A percentile compares a stretch with the other conserved stretches of the same genome.
Conservation (phyloP, 2,113 vertebrate genomes). For the Symphodus melops region DNA sequence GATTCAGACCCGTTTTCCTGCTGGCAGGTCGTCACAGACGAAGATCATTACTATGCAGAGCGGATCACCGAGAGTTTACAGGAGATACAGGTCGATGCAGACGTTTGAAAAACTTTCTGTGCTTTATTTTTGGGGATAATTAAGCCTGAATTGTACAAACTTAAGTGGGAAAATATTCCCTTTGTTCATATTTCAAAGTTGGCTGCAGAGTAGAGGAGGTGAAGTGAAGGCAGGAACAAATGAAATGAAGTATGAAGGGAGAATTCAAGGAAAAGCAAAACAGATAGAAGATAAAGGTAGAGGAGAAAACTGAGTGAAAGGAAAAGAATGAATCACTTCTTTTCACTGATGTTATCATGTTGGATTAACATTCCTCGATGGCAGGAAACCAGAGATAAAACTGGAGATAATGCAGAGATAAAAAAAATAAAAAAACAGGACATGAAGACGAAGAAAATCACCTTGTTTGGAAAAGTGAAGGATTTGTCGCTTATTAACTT, state of each 20-base stretch:
- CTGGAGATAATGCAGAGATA: too few relatives aligned
- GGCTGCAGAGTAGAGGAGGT: background rate
- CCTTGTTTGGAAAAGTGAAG: too few relatives aligned
- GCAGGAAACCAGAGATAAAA: background rate
- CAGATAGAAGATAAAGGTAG: background rate
- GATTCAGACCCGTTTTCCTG: slow-evolving; percentile 52
- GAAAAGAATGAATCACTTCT: background rate
- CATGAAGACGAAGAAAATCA: too few relatives aligned
- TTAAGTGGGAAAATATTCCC: background rate
- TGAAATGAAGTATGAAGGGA: too few relatives aligned
- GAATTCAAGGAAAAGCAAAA: too few relatives aligned
- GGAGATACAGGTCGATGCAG: background rate
- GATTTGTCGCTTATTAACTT: background rate
- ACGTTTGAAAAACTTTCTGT: background rate
- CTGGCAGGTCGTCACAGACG: slow-evolving; percentile 39
- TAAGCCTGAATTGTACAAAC: background rate
- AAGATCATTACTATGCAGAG: slow-evolving; percentile 48
- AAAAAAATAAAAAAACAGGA: background rate
- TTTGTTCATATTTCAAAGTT: background rate
- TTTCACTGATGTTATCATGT: slow-evolving; percentile 34
- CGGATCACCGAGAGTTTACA: slow-evolving; percentile 7
- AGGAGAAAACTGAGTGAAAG: background rate
- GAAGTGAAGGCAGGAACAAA: background rate
- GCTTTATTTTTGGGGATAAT: background rate
- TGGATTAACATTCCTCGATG: background rate